A percentile compares a stretch with the other conserved stretches of the same genome.
phyloP scores from a whole-genome alignment of 2,797 vertebrate species.

The Schizopygopsis malacanthus region DNA sequence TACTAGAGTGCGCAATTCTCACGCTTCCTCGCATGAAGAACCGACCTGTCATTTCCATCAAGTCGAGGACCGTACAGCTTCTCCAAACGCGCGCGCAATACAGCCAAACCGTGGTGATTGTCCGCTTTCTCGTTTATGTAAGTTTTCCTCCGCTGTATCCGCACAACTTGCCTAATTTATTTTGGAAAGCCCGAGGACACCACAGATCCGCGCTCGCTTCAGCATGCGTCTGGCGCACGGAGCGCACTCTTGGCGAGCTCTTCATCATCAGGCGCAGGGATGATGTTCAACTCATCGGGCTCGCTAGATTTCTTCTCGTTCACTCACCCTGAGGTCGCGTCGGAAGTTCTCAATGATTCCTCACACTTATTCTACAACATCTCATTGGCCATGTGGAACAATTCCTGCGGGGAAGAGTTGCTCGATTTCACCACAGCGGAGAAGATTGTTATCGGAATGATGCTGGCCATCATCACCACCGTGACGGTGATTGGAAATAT shows the following conservation, averaged over 20 bases:
- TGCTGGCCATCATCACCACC: constrained; percentile 81
- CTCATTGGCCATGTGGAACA: constrained; percentile 75
- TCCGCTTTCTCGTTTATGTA: neutral
- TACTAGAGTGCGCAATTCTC: constrained; percentile 50
- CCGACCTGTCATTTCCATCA: constrained; percentile 23
- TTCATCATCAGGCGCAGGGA: constrained; percentile 75
- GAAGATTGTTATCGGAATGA: constrained; percentile 81
- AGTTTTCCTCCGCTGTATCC: neutral
- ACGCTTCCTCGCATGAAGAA: constrained; percentile 19
- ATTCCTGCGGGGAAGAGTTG: constrained; percentile 79
- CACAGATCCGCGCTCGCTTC: constrained; percentile 14
- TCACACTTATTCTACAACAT: constrained; percentile 69
- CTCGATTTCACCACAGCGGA: constrained; percentile 76
- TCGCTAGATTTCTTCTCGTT: constrained; percentile 36
- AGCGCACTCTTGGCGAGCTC: constrained; percentile 73
- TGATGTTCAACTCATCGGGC: constrained; percentile 83
- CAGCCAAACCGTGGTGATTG: neutral
- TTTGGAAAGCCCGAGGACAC: constrained; percentile 30
- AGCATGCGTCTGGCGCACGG: constrained; percentile 57
- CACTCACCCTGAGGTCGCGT: constrained; percentile 51
- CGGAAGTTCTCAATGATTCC: constrained; percentile 79
- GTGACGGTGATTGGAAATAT: constrained; percentile 85
- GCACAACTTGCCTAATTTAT: neutral
- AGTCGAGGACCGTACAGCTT: neutral
- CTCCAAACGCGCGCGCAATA: neutral